phyloP scores from a whole-genome alignment of 2,113 vertebrate species.

The Ondatra zibethicus region DNA sequence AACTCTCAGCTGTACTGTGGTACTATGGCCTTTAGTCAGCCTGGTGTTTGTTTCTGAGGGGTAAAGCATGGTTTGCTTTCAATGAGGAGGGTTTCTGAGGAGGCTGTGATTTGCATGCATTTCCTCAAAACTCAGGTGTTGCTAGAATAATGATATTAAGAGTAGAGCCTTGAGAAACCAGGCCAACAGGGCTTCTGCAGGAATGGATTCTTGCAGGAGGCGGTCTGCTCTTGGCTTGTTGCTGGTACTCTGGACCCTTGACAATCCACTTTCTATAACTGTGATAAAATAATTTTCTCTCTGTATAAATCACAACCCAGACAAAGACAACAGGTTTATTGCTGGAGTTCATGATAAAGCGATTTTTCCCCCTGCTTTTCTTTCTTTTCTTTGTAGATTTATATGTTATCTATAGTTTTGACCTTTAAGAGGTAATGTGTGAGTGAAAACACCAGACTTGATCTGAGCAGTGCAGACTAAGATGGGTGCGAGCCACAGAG shows the following conservation, averaged over 20 bases:
- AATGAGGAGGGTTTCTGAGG: not conserved
- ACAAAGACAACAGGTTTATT: not conserved
- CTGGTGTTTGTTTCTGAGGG: not conserved
- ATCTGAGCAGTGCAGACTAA: not conserved
- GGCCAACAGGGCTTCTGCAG: not conserved
- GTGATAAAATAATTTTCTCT: not conserved
- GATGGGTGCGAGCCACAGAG: not conserved
- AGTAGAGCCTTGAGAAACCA: not conserved
- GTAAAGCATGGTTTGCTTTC: not conserved
- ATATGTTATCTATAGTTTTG: not conserved
- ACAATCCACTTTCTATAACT: not conserved
- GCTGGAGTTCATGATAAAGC: not conserved
- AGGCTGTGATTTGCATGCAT: not conserved
- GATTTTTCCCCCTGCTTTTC: not conserved
- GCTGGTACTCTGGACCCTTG: not conserved
- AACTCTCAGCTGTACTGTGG: not conserved
- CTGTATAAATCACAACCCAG: slow-evolving; percentile 6
- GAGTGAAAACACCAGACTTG: not conserved
- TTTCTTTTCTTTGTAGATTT: slow-evolving; percentile 20
- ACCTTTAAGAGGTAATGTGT: not conserved
- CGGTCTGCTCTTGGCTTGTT: not conserved
- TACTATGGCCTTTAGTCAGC: not conserved
- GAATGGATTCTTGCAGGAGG: not conserved
- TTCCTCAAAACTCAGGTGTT: not conserved
- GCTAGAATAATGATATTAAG: not conserved